These are phyloP conservation scores for Vanacampus margaritifer DNA, from an alignment of 2,113 vertebrate genomes.

Conservation along the genomic window DNA sequence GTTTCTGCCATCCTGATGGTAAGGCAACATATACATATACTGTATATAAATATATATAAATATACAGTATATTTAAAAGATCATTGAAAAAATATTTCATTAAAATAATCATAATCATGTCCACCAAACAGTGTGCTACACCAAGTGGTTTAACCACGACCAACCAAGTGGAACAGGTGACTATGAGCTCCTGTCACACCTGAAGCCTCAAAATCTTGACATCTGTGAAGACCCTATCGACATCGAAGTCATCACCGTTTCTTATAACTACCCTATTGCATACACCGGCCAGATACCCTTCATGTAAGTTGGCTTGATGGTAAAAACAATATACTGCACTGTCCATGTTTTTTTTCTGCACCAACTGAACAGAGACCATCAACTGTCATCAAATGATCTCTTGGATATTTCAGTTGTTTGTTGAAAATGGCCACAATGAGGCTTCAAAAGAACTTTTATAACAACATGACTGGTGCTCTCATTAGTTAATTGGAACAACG, in stretches of 20 bases:
- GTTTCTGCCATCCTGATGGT: neutral
- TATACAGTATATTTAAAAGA: neutral
- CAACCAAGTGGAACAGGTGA: neutral
- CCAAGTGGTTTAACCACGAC: neutral
- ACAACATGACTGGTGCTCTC: neutral
- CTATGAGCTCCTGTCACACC: neutral
- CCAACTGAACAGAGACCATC: neutral
- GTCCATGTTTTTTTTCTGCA: too few relatives aligned
- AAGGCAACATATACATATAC: neutral
- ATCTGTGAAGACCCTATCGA: neutral
- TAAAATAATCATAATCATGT: neutral
- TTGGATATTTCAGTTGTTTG: neutral
- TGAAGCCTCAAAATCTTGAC: neutral
- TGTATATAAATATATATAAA: neutral
- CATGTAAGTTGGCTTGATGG: neutral
- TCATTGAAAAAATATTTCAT: too few relatives aligned
- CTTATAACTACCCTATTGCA: neutral
- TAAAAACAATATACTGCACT: neutral
- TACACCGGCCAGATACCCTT: neutral
- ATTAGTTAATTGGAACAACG: neutral
- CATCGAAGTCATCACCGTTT: neutral
- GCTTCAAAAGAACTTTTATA: neutral
- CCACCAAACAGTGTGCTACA: conserved; percentile 2
- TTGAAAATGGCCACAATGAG: neutral
- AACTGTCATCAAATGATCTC: neutral